These are phyloP conservation scores for Xiphophorus maculatus DNA, from an alignment of 2,113 vertebrate genomes.

Conservation along the genomic window DNA sequence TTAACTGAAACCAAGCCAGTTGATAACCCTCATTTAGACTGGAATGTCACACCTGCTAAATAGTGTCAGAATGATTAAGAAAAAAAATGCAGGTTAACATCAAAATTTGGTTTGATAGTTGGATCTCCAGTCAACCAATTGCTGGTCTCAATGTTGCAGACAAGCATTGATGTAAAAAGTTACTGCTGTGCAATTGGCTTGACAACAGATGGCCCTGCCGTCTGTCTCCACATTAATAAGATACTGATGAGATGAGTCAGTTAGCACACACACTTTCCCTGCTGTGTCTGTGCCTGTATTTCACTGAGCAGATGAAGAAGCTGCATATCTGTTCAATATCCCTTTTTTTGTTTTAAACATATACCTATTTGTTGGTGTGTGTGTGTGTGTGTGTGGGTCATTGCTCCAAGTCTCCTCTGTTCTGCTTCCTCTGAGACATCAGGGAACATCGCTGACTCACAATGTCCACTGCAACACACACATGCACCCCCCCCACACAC, in stretches of 20 bases:
- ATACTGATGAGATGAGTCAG: constrained; percentile 69
- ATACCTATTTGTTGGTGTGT: no score
- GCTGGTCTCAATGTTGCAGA: constrained; percentile 10
- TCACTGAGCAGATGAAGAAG: constrained; percentile 11
- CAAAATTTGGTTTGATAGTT: neutral
- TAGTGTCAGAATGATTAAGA: neutral
- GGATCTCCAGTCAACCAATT: constrained; percentile 6
- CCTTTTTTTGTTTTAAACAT: neutral
- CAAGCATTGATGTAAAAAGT: constrained; percentile 42
- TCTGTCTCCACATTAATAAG: constrained; percentile 73
- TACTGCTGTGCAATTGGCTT: constrained; percentile 47
- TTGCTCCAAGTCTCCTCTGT: constrained; percentile 16
- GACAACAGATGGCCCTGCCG: constrained; percentile 75
- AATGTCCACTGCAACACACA: constrained; percentile 20
- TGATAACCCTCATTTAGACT: constrained; percentile 17
- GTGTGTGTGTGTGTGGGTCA: constrained; percentile 7
- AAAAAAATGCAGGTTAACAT: neutral
- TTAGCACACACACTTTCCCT: constrained; percentile 42
- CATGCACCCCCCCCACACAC: constrained; percentile 1
- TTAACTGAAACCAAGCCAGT: constrained; percentile 13
- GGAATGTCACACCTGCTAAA: neutral
- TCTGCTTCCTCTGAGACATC: constrained; percentile 50
- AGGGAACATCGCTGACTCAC: constrained; percentile 65
- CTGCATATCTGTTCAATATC: neutral
- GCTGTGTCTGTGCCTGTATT: neutral